Percentiles rank a stretch among this genome's conserved stretches.
Conservation (phyloP, 2,113 vertebrate genomes). For the Malurus melanocephalus region DNA sequence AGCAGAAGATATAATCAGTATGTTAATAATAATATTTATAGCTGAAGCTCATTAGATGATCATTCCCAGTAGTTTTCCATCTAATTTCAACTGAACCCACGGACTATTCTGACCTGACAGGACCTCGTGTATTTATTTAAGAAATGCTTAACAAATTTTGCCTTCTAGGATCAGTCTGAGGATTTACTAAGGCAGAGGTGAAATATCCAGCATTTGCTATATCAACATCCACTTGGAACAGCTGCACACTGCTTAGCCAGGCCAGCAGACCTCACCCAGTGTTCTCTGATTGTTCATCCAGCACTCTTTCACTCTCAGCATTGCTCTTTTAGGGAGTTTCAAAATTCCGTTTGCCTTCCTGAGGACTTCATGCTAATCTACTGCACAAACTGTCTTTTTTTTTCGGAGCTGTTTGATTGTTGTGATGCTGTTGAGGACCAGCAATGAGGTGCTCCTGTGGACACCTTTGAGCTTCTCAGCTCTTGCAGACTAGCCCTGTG, state of each 20-base stretch:
- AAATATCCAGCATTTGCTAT: background rate
- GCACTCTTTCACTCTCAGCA: background rate
- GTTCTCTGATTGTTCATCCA: background rate
- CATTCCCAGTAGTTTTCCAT: constrained; percentile 24
- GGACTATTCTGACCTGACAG: background rate
- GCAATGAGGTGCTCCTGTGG: background rate
- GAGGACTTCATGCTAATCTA: background rate
- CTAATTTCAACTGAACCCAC: background rate
- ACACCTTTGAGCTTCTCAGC: background rate
- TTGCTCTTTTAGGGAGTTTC: background rate
- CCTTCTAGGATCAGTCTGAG: background rate
- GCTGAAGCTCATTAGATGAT: constrained; percentile 5
- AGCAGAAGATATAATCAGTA: constrained; percentile 13
- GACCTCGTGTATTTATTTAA: background rate
- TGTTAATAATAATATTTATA: constrained; percentile 48
- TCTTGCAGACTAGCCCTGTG: background rate
- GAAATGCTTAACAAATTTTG: background rate
- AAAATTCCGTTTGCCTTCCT: background rate
- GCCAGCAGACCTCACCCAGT: fast-evolving
- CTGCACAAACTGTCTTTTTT: background rate
- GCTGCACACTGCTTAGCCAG: background rate
- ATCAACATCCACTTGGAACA: background rate
- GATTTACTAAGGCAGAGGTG: background rate
- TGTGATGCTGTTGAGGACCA: background rate
- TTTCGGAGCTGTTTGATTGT: background rate